A percentile compares a stretch with the other conserved stretches of the same genome.
Conservation (phyloP, 2,888 invertebrate genomes). For the Kryphioiulus occultus region DNA sequence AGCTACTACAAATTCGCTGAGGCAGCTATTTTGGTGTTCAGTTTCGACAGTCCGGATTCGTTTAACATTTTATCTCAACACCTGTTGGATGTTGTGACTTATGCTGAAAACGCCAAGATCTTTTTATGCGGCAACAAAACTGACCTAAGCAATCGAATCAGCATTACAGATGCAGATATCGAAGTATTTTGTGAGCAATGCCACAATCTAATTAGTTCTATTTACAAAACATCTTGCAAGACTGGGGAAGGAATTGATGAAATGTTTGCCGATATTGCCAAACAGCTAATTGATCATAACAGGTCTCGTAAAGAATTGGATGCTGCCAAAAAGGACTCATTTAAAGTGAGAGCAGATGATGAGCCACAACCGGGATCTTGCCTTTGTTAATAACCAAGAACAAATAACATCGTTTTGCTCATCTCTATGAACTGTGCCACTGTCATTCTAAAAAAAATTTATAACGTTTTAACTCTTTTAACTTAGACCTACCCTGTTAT, state of each 20-base stretch:
- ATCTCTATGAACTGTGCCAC: not conserved
- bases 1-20: slow-evolving; percentile 96
- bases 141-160: slow-evolving; percentile 76
- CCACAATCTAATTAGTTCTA: slow-evolving; percentile 85
- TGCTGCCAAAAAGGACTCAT: slow-evolving; percentile 56
- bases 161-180: slow-evolving; percentile 83
- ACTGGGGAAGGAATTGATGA: slow-evolving; percentile 83
- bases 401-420: slow-evolving; percentile 11
- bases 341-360: slow-evolving; percentile 55
- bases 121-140: slow-evolving; percentile 93
- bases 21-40: slow-evolving; percentile 90
- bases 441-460: not conserved
- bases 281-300: slow-evolving; percentile 79
- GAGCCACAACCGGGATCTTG: slow-evolving; percentile 51
- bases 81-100: slow-evolving; percentile 89
- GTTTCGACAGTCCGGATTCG: slow-evolving; percentile 87
- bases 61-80: slow-evolving; percentile 93
- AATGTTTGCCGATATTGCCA: slow-evolving; percentile 90
- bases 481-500: not conserved
- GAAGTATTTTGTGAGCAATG: slow-evolving; percentile 92
- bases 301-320: slow-evolving; percentile 83
- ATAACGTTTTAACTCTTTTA: not conserved
- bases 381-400: slow-evolving; percentile 50
- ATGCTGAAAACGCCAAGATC: slow-evolving; percentile 94
- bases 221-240: slow-evolving; percentile 90